phyloP scores from a whole-genome alignment of 2,113 vertebrate genomes.

The Gobiocypris rarus region DNA sequence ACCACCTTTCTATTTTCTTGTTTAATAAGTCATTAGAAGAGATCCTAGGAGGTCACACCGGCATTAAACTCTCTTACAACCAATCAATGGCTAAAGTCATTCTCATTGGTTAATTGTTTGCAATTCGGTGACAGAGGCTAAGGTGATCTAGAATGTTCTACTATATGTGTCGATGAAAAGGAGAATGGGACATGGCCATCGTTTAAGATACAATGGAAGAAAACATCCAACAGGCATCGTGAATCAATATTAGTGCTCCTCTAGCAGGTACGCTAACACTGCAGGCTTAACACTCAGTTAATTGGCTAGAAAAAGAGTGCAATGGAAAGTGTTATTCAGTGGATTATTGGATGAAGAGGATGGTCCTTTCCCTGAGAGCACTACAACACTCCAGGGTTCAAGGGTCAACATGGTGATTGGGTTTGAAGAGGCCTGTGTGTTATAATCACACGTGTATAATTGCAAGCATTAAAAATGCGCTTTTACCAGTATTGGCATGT shows the following conservation, averaged over 20 bases:
- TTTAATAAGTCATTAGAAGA: conserved; percentile 74
- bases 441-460: conserved; percentile 29
- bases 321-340: conserved; percentile 34
- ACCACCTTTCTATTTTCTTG: conserved; percentile 66
- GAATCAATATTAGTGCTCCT: conserved; percentile 6
- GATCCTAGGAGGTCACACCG: conserved; percentile 67
- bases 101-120: conserved; percentile 69
- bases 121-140: conserved; percentile 61
- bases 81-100: conserved; percentile 77
- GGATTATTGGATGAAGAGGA: conserved; percentile 39
- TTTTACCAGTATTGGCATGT: conserved; percentile 24
- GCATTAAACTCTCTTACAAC: conserved; percentile 74
- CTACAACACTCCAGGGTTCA: conserved; percentile 21
- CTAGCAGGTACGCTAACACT: background rate
- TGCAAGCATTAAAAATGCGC: conserved; percentile 9
- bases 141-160: conserved; percentile 48
- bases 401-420: conserved; percentile 29
- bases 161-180: conserved; percentile 51
- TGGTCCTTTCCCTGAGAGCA: conserved; percentile 6
- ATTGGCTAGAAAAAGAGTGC: conserved; percentile 15
- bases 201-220: conserved; percentile 9
- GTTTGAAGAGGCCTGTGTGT: conserved; percentile 25
- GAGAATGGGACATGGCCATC: background rate
- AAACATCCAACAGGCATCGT: conserved; percentile 9
- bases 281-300: conserved; percentile 17